Evolutionary conservation across 2,888 invertebrate species (phyloP).

Genomic region (Hirtodrosophila duncani): DNA sequence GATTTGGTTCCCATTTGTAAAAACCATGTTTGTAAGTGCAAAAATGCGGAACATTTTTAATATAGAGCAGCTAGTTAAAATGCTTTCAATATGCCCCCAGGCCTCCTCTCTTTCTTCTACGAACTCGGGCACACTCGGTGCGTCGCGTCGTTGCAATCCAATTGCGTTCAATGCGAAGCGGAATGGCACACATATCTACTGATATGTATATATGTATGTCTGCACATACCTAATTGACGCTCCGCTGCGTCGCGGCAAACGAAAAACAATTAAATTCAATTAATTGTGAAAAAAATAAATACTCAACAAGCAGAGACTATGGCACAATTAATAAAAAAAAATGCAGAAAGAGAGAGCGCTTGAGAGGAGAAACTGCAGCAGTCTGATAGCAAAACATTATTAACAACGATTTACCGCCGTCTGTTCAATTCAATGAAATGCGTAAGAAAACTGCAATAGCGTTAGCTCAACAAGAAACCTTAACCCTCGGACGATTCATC

Average conservation of each 20-base stretch:
- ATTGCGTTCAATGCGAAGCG: constrained; percentile 29
- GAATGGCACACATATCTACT: too few species aligned
- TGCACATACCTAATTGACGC: constrained; percentile 67
- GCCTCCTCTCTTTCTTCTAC: constrained; percentile 11
- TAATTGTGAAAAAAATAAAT: constrained; percentile 51
- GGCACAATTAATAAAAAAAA: constrained; percentile 38
- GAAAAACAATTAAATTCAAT: constrained; percentile 70
- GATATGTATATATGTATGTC: too few species aligned
- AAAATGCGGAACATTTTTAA: too few species aligned
- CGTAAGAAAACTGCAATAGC: constrained; percentile 34
- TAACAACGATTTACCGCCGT: too few species aligned
- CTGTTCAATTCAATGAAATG: constrained; percentile 22
- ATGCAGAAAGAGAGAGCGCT: constrained; percentile 8
- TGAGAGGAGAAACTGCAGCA: constrained; percentile 1
- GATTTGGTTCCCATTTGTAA: too few species aligned
- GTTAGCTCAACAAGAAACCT: too few species aligned
- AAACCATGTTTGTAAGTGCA: too few species aligned
- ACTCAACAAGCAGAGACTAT: constrained; percentile 33
- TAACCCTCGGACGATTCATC: too few species aligned
- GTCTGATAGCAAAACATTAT: too few species aligned
- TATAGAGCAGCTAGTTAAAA: constrained; percentile 10
- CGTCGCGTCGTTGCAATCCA: constrained; percentile 41
- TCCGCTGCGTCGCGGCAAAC: constrained; percentile 50
- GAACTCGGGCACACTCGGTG: too few species aligned
- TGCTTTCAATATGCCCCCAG: constrained; percentile 17